These are phyloP conservation scores for Glaucidium brasilianum DNA, from an alignment of 2,113 vertebrate species.

Conservation along the genomic window DNA sequence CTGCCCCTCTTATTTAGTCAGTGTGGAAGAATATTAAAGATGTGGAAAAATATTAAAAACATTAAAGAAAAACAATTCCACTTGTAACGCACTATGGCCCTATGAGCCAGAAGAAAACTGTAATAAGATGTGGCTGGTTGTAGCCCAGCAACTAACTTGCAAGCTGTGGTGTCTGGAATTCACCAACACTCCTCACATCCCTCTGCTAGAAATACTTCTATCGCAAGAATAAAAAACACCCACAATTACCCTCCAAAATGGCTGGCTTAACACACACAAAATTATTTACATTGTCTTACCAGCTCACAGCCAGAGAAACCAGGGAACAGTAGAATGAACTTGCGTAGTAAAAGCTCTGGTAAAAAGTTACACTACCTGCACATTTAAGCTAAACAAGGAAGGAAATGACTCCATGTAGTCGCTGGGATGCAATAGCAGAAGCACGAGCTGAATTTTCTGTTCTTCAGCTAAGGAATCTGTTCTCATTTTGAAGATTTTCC, in stretches of 20 bases:
- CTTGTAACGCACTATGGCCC: not conserved
- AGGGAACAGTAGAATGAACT: not conserved
- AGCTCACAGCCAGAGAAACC: not conserved
- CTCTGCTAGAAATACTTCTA: not conserved
- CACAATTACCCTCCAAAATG: not conserved
- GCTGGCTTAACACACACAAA: not conserved
- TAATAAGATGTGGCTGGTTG: not conserved
- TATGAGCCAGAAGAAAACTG: fast-evolving
- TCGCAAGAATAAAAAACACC: not conserved
- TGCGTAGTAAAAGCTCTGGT: not conserved
- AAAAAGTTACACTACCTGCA: not conserved
- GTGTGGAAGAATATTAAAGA: not conserved
- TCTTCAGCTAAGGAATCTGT: not conserved
- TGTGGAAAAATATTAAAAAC: not conserved
- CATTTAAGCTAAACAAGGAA: not conserved
- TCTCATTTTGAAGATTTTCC: not conserved
- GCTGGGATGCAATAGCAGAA: not conserved
- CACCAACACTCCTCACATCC: not conserved
- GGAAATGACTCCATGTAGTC: not conserved
- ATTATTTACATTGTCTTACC: not conserved
- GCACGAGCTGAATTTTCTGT: not conserved
- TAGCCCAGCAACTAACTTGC: not conserved
- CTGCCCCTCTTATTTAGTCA: not conserved
- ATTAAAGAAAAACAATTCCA: not conserved
- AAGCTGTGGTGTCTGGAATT: not conserved